Base-by-base conservation (phyloP, 2,797 vertebrate species). In the Margarornis squamiger region DNA sequence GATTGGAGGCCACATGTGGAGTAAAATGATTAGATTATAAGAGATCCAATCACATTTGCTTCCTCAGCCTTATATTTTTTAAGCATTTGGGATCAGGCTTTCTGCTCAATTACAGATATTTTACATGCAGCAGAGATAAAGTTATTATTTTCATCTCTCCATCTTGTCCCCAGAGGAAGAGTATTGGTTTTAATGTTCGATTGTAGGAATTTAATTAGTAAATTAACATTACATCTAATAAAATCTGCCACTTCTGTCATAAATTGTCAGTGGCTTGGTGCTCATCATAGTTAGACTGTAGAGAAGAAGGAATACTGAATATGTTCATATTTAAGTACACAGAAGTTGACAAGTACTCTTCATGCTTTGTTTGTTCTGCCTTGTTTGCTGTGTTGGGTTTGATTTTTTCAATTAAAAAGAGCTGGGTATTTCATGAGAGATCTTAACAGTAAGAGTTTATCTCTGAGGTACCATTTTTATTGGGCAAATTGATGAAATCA, bases 1-100 rank as follows among this genome's bases (percentile, higher is more conserved):
- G 96, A 97, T 98, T 96, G 96, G 54, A 95, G 81, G 91, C 87
- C 70, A 76, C 95, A 97, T 96, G 95, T 95, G 96, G 95, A 94
- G 80, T 63, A 77, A 97, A 95, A 96, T 92, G 38, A 97, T 97
- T 95, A 96, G 76, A 93, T 97, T 96, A 93, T 80, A 91, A 94
- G 93, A 95, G 96, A 93, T 95, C 84, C 90, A 97, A 97, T 97
- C 97, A 92, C 86, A 96, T 96, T 97, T 94, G 62, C 83, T 94
- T 61, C 55, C 78, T n/a, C 0, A 3, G 86, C 41, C 45, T 26
- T 84, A 14, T 72, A 79, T 91, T 96, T 96, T 96, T 95, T 93
- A 96, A 95, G 93, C 67, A 57, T 51, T 86, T 38, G 34, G 24
- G 73, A 70, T 92, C 63, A 94, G 86, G 83, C 63, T 85, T 93